A percentile compares a stretch with the other conserved stretches of the same genome.
These are phyloP conservation scores for Cephalopholis sonnerati DNA, from an alignment of 2,113 vertebrate species.

Conservation along the genomic window DNA sequence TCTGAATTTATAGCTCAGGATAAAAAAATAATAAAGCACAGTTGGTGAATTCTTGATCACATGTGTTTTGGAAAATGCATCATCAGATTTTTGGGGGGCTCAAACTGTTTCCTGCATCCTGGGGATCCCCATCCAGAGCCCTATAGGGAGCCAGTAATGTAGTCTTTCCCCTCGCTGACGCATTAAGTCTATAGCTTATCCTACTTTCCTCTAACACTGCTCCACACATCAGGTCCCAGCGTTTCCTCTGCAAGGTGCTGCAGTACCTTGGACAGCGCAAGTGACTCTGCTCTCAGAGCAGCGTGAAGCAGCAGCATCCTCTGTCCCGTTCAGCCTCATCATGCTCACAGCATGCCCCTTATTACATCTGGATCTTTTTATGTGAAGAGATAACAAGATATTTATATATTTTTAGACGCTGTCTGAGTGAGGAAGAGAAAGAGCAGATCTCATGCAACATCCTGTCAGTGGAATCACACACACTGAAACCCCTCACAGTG, in stretches of 20 bases:
- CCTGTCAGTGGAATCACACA: constrained; percentile 2
- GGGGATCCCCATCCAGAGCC: not conserved
- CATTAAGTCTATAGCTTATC: not conserved
- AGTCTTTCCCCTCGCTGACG: not conserved
- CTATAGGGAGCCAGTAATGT: not conserved
- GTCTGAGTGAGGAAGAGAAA: not conserved
- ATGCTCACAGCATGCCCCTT: not conserved
- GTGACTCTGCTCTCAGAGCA: not conserved
- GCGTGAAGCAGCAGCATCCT: not conserved
- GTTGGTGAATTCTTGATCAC: not conserved
- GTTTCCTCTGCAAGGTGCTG: constrained; percentile 41
- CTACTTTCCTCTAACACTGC: constrained; percentile 16
- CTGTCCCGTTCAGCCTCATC: not conserved
- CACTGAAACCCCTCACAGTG: not conserved
- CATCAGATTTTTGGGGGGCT: not conserved
- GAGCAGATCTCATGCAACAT: not conserved
- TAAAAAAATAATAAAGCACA: not conserved
- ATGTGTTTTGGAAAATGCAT: not conserved
- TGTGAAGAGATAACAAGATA: not conserved
- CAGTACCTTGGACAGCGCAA: constrained; percentile 87
- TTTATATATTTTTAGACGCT: not conserved
- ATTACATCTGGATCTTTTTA: not conserved
- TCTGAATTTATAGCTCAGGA: not conserved
- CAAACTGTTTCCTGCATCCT: not conserved
- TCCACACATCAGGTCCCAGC: constrained; percentile 11